Evolutionary conservation across 2,888 invertebrate genomes (phyloP), one percentile per base, ranked within the genome.

Genomic region (Rhynchonema sp.): DNA sequence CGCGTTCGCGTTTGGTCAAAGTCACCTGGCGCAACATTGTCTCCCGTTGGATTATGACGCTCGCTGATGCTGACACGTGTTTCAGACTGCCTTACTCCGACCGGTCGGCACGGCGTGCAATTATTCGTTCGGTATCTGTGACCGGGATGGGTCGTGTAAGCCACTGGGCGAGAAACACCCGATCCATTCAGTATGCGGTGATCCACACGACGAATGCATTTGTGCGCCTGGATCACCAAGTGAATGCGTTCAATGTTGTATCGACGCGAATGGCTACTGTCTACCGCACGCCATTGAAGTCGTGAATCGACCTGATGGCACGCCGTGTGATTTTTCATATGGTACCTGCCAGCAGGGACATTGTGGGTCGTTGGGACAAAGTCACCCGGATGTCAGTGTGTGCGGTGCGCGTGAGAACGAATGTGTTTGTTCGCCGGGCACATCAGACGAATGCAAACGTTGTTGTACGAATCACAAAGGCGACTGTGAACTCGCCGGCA

Each of bases 61-160:
- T n/a, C n/a, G n/a, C n/a, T n/a, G n/a, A n/a, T n/a, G n/a, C n/a
- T n/a, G n/a, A n/a, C n/a, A n/a, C n/a, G n/a, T n/a, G n/a, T n/a
- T n/a, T n/a, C 38, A 38, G 38, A 17, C 6, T 6, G 9, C 38
- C 9, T 13, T 57, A n/a, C 58, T 49, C 23, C 30, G 57, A 9
- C 29, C 57, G 22, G 23, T 30, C 30, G 57, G 57, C 27, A 56
- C 57, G 9, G 27, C 57, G 20, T 56, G 57, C 30, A 56, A 56
- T 30, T 56, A 27, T 27, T 23, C n/a, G 17, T 55, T 55, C 29
- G 55, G 55, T 6, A 25, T 17, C 3, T 55, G 55, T 22, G 55
- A 55, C 20, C n/a, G n/a, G 3, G 25, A 27, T 27, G 55, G 55
- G 20, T 13, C 6, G 29, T 55, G 55, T 22, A 25, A 25, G 20